phyloP scores from a whole-genome alignment of 1,140 invertebrate species.

The Ruditapes philippinarum region DNA sequence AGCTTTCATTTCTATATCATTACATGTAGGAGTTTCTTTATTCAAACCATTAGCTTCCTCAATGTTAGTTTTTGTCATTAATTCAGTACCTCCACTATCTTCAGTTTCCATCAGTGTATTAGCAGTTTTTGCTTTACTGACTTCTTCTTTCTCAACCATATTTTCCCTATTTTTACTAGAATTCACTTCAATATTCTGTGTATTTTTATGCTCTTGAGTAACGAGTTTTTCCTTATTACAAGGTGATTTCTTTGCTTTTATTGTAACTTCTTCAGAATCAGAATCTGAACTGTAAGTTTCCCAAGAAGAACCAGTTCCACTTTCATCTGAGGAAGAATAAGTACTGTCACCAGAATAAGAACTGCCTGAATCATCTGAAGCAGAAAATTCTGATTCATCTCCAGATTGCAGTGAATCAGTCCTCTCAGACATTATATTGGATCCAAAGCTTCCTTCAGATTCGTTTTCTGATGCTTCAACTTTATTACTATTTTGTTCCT shows the following conservation, averaged over 20 bases:
- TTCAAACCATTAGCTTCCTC: background rate
- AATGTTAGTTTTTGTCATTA: background rate
- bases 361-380: background rate
- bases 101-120: no score
- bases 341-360: background rate
- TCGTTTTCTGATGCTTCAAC: background rate
- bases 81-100: no score
- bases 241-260: background rate
- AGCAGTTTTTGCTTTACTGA: no score
- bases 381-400: background rate
- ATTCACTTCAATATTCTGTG: background rate
- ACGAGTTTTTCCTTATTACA: background rate
- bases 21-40: background rate
- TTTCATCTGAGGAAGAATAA: background rate
- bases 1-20: background rate
- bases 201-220: background rate
- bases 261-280: background rate
- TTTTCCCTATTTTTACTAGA: background rate
- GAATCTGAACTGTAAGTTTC: background rate
- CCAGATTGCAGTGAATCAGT: background rate
- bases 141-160: background rate
- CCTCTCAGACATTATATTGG: slow-evolving; percentile 31
- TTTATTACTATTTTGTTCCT: background rate
- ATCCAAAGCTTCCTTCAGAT: slow-evolving; percentile 37
- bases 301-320: background rate